A percentile compares a stretch with the other conserved stretches of the same genome.
Conservation (phyloP, 2,888 invertebrate species). For the Helicoverpa assulta region DNA sequence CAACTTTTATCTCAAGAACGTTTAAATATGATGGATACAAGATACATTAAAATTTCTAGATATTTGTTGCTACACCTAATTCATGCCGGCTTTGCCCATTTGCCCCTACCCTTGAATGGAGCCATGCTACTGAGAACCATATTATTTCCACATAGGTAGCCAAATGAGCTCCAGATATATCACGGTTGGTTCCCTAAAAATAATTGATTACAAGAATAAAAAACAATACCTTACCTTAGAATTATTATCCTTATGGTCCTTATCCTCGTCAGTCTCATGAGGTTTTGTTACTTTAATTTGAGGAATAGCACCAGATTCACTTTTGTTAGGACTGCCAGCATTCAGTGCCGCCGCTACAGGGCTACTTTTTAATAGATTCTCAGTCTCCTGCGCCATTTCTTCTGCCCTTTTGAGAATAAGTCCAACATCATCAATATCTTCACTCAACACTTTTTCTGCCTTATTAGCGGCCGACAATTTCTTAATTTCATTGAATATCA, state of each 20-base stretch:
- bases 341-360: slow-evolving; percentile 68
- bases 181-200: no score
- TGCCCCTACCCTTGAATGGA: no score
- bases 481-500: slow-evolving; percentile 93
- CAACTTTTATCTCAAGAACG: no score
- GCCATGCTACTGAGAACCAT: no score
- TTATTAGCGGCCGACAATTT: slow-evolving; percentile 83
- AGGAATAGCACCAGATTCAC: slow-evolving; percentile 71
- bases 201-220: neutral
- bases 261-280: slow-evolving; percentile 65
- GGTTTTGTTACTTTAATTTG: slow-evolving; percentile 84
- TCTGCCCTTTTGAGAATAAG: slow-evolving; percentile 85
- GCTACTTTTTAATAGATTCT: slow-evolving; percentile 80
- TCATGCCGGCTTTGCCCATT: no score
- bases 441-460: slow-evolving; percentile 72
- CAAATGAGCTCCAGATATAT: no score
- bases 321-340: slow-evolving; percentile 56
- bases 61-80: no score
- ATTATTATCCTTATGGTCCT: slow-evolving; percentile 62
- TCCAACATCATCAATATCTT: slow-evolving; percentile 83
- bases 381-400: slow-evolving; percentile 82
- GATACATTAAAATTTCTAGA: no score
- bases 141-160: no score
- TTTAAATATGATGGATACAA: no score
- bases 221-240: slow-evolving; percentile 71